Evolutionary conservation across 2,113 vertebrate species (phyloP).

Genomic region (Tor tambroides): DNA sequence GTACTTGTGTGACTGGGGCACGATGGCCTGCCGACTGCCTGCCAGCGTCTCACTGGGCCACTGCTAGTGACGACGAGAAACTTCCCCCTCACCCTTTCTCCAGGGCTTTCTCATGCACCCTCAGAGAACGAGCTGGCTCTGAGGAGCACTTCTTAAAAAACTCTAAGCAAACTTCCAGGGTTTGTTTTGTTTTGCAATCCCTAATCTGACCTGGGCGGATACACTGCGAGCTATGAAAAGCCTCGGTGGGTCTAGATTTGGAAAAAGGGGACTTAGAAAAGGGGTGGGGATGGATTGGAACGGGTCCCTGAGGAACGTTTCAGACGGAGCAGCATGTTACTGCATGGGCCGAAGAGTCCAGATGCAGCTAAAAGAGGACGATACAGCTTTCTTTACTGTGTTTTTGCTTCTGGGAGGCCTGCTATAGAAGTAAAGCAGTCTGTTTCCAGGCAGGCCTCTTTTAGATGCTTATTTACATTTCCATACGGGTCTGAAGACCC

Average conservation of each 20-base stretch:
- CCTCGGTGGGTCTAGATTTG: conserved; percentile 28
- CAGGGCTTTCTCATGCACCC: conserved; percentile 23
- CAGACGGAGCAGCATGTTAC: conserved; percentile 28
- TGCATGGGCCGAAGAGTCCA: conserved; percentile 38
- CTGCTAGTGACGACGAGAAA: background rate
- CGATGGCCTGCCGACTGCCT: background rate
- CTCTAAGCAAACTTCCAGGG: background rate
- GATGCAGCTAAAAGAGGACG: conserved; percentile 53
- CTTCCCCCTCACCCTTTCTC: background rate
- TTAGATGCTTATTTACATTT: conserved; percentile 51
- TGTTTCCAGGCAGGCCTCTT: conserved; percentile 27
- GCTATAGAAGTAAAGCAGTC: background rate
- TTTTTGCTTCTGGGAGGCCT: conserved; percentile 58
- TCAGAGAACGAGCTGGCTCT: background rate
- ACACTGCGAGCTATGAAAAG: conserved; percentile 44
- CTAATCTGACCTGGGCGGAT: conserved; percentile 24
- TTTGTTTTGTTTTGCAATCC: background rate
- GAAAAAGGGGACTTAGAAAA: conserved; percentile 28
- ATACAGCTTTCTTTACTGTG: background rate
- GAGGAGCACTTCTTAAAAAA: background rate
- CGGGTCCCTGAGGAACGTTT: background rate
- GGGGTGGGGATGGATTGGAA: conserved; percentile 13
- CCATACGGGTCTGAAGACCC: background rate
- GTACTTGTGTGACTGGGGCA: conserved; percentile 31
- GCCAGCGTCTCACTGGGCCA: conserved; percentile 1